Percentiles rank a stretch among this genome's conserved stretches.
These are phyloP conservation scores for Potamarius usumacintae DNA, from an alignment of 2,113 vertebrate species.

Conservation along the genomic window DNA sequence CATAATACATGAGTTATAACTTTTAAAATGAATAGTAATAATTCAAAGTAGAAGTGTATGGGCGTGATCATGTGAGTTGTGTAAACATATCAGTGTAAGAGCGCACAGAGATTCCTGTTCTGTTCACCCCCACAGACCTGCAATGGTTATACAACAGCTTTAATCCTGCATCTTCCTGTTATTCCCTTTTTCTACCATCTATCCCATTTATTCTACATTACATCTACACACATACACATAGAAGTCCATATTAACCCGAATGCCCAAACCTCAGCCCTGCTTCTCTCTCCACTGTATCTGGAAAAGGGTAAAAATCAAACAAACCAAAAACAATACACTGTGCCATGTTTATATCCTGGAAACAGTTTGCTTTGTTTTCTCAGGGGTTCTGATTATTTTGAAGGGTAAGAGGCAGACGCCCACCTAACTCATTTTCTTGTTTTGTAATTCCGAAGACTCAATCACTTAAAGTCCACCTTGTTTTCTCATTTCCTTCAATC, in stretches of 20 bases:
- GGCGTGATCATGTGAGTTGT: neutral
- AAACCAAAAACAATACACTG: conserved; percentile 32
- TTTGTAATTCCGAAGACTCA: neutral
- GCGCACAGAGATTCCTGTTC: conserved; percentile 5
- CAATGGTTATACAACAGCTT: conserved; percentile 59
- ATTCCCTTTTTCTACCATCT: neutral
- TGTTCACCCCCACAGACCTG: conserved; percentile 49
- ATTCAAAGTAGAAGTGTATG: conserved; percentile 1
- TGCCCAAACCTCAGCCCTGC: neutral
- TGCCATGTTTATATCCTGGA: conserved; percentile 51
- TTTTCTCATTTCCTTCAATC: conserved; percentile 3
- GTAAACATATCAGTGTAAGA: neutral
- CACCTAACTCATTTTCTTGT: neutral
- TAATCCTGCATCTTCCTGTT: conserved; percentile 55
- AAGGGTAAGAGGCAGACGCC: neutral
- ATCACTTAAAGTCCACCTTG: neutral
- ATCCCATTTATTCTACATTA: conserved; percentile 8
- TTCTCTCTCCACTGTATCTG: conserved; percentile 7
- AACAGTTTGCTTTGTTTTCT: conserved; percentile 44
- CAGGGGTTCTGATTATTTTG: conserved; percentile 10
- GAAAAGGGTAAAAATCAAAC: conserved; percentile 29
- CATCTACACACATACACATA: conserved; percentile 3
- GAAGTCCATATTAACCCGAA: conserved; percentile 9
- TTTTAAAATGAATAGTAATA: conserved; percentile 8
- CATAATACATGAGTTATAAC: neutral